These are phyloP conservation scores for Puffinus mauretanicus DNA, from an alignment of 2,113 vertebrate genomes.

Conservation along the genomic window DNA sequence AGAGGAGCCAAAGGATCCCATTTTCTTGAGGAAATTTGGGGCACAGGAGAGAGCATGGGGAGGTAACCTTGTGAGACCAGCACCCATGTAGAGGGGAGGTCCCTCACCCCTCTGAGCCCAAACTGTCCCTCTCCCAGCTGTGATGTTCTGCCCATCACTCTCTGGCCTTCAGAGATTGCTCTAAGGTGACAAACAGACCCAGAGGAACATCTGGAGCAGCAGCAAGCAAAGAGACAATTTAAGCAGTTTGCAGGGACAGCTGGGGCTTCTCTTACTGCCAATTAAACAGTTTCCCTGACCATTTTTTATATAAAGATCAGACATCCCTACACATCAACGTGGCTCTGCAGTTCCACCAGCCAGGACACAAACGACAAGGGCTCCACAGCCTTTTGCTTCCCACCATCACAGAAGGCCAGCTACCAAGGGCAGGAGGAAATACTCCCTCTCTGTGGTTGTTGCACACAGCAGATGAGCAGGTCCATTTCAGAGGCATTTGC, in stretches of 20 bases:
- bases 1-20: neutral
- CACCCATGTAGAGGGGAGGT: neutral
- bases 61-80: neutral
- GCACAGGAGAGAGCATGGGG: neutral
- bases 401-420: neutral
- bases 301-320: neutral
- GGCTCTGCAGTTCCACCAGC: neutral
- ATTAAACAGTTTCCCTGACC: neutral
- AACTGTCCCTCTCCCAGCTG: neutral
- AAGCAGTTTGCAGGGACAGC: neutral
- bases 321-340: neutral
- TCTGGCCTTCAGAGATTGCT: neutral
- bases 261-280: neutral
- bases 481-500: neutral
- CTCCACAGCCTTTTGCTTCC: neutral
- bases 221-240: neutral
- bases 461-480: neutral
- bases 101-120: neutral
- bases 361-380: neutral
- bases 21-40: neutral
- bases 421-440: neutral
- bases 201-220: neutral
- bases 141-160: neutral
- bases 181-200: neutral
- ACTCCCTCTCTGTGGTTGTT: neutral